Base-by-base conservation (phyloP, 2,888 invertebrate genomes). In the Macrophya annulata region DNA sequence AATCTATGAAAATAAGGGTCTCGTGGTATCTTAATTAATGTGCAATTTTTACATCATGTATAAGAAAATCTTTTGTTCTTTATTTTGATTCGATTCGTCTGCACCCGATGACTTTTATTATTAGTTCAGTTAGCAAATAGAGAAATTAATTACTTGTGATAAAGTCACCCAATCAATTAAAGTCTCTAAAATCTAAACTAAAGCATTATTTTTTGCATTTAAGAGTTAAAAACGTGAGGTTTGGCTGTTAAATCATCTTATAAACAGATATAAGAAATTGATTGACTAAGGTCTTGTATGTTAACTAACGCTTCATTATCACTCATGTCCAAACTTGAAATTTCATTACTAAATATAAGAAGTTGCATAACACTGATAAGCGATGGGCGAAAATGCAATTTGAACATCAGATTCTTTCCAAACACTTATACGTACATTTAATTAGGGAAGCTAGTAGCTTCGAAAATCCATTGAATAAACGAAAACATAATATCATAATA, bases 21-120 rank as follows among this genome's bases (percentile, higher is more conserved):
- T 79, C 79, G 12, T 55, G 8, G 25, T 25, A 8, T 55, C 55
- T 55, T 79, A 55, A 31, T 79, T 55, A 79, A 79, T 79, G 55
- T 79, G 55, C 55, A 79, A 55, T 31, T 40, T 55, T 55, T 71
- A 31, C n/a, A 31, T 59, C 25, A 51, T 76, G 37, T 48, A 40
- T 76, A 45, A 79, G 25, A 4, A 76, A 48, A 59, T 21, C 1
- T 77, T 74, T n/a, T 31, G 9, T 55, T 76, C 25, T 48, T 51
- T 10, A 45, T 43, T 40, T 9, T 40, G 12, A 4, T 62, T n/a
- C n/a, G 55, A n/a, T n/a, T 21, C 25, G 15, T 68, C 25, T 31
- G 31, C 68, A 68, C 9, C 25, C 15, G 15, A 37, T 68, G 31
- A 68, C 68, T 68, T 31, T 5, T 1, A 4, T 68, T 37, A 37